Evolutionary conservation across 2,888 invertebrate genomes (phyloP), one percentile per base, ranked within the genome.

Genomic region (Cheilosia soror): DNA sequence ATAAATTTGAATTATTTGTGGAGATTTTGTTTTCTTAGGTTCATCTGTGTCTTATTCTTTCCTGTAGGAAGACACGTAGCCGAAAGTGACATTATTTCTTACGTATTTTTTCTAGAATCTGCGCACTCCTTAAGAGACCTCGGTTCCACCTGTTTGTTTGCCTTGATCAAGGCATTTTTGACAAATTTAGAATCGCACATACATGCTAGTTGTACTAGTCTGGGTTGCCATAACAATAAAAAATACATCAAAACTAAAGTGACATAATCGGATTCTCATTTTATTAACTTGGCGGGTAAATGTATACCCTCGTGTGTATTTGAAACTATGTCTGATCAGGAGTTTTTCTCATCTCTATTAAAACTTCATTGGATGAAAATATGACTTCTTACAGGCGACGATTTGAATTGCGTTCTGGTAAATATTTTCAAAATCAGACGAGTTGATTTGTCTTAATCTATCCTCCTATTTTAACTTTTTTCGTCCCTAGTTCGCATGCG

Each of bases 401-500:
- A 44, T 20, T 68, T 42, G 5, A 51, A 42, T 49, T 37, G 27
- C 20, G 20, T 51, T 25, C 31, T 44, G 49, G 29, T 44, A 53
- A 20, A 29, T n/a, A 11, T 58, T 11, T 3, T 25, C 42, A 7
- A 13, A 63, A 37, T 37, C 37, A 11, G 37, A 11, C 37, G 4
- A 37, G 11, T 6, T 7, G 42, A 63, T 58, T 55, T n/a, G 2
- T 40, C 29, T 31, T 2, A 0, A 20, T 31, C 20, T 51, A 25
- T 31, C 60, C 20, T 20, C 29, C 27, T 63, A 31, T 57, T 80
- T 88, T 88, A 89, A 69, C 89, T 92, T 88, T 94, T 93, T 90
- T 97, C 97, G 88, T 98, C 95, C 90, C 98, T 94, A 55, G 97
- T 96, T 91, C 97, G 96, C 98, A 98, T 98, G 89, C 98, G 94